These are phyloP conservation scores for Loripinus fragilis DNA, from an alignment of 2,888 invertebrate genomes.

Conservation along the genomic window DNA sequence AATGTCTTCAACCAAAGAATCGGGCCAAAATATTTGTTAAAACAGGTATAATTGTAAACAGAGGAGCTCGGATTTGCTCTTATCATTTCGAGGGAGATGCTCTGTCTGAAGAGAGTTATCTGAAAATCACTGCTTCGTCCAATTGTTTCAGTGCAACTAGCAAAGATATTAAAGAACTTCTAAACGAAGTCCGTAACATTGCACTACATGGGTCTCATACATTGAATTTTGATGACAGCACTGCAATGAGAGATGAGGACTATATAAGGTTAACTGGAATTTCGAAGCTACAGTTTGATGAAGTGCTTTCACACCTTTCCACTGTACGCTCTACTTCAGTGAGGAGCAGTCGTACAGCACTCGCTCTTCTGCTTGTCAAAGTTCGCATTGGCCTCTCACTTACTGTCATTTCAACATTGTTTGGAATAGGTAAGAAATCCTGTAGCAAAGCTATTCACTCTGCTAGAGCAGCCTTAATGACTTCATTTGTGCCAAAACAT, in stretches of 20 bases:
- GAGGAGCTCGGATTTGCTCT: slow-evolving; percentile 9
- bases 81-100: slow-evolving; percentile 7
- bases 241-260: slow-evolving; percentile 15
- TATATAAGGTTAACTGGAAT: slow-evolving; percentile 35
- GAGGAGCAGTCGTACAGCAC: slow-evolving; percentile 30
- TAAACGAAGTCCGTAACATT: slow-evolving; percentile 8
- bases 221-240: slow-evolving; percentile 35
- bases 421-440: slow-evolving; percentile 43
- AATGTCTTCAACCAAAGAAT: slow-evolving; percentile 3
- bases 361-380: slow-evolving; percentile 50
- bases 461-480: slow-evolving; percentile 39
- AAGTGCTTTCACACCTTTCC: slow-evolving; percentile 28
- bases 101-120: slow-evolving; percentile 20
- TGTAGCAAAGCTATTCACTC: slow-evolving; percentile 38
- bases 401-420: slow-evolving; percentile 46
- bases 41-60: slow-evolving; percentile 8
- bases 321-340: slow-evolving; percentile 31
- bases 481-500: slow-evolving; percentile 37
- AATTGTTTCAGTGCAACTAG: slow-evolving; percentile 1
- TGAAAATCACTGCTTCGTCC: slow-evolving; percentile 4
- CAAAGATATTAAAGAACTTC: slow-evolving; percentile 4
- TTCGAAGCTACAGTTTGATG: slow-evolving; percentile 32
- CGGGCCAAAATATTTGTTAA: neutral
- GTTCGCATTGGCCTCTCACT: slow-evolving; percentile 44
- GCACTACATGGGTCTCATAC: slow-evolving; percentile 16